Base-by-base conservation (phyloP, 2,797 vertebrate species). In the Mycteria americana region DNA sequence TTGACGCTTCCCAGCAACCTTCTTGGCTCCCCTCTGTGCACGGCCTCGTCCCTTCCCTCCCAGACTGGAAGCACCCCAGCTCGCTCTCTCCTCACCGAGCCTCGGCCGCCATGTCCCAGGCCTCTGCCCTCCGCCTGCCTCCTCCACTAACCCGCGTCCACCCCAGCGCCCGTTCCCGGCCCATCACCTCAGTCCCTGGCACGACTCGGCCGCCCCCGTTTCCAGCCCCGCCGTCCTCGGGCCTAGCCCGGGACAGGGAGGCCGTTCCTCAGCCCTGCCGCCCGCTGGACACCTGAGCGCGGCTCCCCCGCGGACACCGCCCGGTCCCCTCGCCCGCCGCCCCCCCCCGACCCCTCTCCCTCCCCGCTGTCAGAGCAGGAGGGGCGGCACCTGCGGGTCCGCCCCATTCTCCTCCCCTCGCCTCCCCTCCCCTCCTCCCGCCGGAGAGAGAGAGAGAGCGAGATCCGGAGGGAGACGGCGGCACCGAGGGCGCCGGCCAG, bases 351-450 rank as follows among this genome's bases (percentile, higher is more conserved):
- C 68, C 83, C 74, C 43, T 10, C 45, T 57, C 35, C 84, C 48
- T 23, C 63, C 30, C 14, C 11, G 62, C 77, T 35, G 94, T 89
- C 86, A 80, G 57, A 65, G 93, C 97, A 88, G 91, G 97, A 97
- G 98, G 97, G 97, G 98, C 97, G 73, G 95, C 95, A 97, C 97
- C 97, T 95, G 97, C 94, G 84, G 94, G 97, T 93, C 97, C 96
- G 97, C 98, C 97, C 97, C 95, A 62, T 93, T 97, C 97, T 94
- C 83, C 88, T 33, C 92, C 63, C 64, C 82, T 93, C 68, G 13
- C 80, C 81, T 92, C 92, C 78, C 90, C 95, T 94, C 96, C 97
- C 92, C 94, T 89, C 83, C 94, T 95, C 96, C 97, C 84, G 75
- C 63, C 73, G 75, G 87, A 65, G 79, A 51, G 54, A 56, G 50